phyloP scores from a whole-genome alignment of 2,888 invertebrate species.

The Chelonus formosanus region DNA sequence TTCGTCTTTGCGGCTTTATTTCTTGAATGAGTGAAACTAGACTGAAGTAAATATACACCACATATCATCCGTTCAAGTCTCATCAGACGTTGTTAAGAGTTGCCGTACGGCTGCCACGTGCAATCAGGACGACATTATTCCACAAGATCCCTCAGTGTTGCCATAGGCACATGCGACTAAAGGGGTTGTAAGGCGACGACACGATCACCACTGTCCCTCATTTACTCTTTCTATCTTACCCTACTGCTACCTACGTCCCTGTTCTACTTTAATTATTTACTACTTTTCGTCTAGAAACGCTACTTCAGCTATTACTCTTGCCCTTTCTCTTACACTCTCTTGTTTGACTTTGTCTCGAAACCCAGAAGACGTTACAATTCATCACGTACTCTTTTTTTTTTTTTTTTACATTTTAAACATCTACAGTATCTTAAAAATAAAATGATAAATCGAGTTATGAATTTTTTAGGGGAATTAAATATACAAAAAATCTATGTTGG shows the following conservation, averaged over 20 bases:
- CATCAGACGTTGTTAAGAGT: conserved; percentile 41
- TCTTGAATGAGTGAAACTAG: conserved; percentile 28
- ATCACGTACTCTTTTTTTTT: conserved; percentile 8
- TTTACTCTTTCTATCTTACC: conserved; percentile 21
- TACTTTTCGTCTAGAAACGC: conserved; percentile 59
- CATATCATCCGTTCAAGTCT: conserved; percentile 30
- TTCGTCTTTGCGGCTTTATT: conserved; percentile 27
- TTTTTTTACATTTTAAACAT: not conserved
- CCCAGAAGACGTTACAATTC: conserved; percentile 21
- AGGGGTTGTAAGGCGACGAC: conserved; percentile 33
- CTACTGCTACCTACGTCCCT: conserved; percentile 25
- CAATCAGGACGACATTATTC: conserved; percentile 38
- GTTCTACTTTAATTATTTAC: conserved; percentile 59
- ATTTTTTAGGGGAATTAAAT: no score
- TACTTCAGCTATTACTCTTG: conserved; percentile 44
- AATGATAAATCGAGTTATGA: not conserved
- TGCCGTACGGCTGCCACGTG: conserved; percentile 16
- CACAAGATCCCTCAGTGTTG: conserved; percentile 37
- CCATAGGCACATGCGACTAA: conserved; percentile 11
- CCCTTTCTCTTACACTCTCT: conserved; percentile 23
- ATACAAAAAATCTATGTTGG: no score
- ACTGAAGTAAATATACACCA: not conserved
- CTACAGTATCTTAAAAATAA: conserved; percentile 8
- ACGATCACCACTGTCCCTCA: conserved; percentile 55
- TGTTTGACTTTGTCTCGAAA: conserved; percentile 32